A percentile compares a stretch with the other conserved stretches of the same genome.
Conservation (phyloP, 2,113 vertebrate genomes). For the Hemibagrus wyckioides region DNA sequence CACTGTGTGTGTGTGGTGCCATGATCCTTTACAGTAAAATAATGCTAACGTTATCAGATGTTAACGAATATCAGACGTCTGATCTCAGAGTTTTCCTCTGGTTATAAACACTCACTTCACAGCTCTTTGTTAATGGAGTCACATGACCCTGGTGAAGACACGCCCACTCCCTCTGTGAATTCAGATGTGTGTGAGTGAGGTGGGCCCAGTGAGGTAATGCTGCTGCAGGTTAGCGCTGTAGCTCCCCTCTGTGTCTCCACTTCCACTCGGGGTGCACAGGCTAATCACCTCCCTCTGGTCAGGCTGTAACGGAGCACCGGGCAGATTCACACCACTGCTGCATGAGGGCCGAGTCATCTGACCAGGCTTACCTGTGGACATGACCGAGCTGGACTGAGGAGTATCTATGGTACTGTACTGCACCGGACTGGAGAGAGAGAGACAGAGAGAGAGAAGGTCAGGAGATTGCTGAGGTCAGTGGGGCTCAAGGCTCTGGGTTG, state of each 20-base stretch:
- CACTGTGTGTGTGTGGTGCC: background rate
- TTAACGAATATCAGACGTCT: background rate
- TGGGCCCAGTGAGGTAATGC: conserved; percentile 55
- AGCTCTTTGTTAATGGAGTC: background rate
- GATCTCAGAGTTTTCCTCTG: background rate
- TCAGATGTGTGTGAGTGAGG: conserved; percentile 62
- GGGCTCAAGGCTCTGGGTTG: no score
- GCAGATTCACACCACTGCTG: conserved; percentile 37
- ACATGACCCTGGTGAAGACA: conserved; percentile 12
- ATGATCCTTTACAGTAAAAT: background rate
- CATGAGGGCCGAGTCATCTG: conserved; percentile 53
- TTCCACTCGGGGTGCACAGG: conserved; percentile 58
- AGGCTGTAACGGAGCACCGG: conserved; percentile 49
- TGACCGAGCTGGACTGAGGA: conserved; percentile 57
- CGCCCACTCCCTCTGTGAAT: background rate
- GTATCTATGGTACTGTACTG: conserved; percentile 54
- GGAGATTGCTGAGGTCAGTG: no score
- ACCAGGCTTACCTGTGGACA: conserved; percentile 58
- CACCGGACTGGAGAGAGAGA: conserved; percentile 50
- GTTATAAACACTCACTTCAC: background rate
- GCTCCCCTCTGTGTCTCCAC: conserved; percentile 60
- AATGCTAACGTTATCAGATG: background rate
- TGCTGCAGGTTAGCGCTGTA: conserved; percentile 62
- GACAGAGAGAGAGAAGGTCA: background rate
- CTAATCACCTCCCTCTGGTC: conserved; percentile 64